These are phyloP conservation scores for Myotis planiceps DNA, from an alignment of 2,797 vertebrate genomes.

Conservation along the genomic window DNA sequence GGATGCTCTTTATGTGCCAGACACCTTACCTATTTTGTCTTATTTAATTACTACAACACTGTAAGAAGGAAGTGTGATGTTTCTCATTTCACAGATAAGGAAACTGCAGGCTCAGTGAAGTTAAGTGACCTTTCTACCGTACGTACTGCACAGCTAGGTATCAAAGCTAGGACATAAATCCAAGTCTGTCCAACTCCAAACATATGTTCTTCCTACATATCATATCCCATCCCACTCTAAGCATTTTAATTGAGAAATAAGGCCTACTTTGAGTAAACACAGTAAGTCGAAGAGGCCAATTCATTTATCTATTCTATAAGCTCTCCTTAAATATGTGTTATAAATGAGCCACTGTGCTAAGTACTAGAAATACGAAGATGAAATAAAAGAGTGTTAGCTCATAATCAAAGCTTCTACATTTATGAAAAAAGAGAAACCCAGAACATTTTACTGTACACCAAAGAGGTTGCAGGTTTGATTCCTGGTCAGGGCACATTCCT, in stretches of 20 bases:
- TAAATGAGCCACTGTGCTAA: neutral
- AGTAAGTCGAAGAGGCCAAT: neutral
- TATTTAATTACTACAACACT: neutral
- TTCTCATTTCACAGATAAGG: neutral
- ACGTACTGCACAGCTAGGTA: neutral
- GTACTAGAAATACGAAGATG: neutral
- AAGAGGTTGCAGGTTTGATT: neutral
- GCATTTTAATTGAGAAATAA: slow-evolving; percentile 24
- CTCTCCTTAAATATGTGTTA: neutral
- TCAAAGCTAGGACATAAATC: neutral
- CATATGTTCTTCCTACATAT: neutral
- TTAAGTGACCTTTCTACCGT: neutral
- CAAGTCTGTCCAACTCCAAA: slow-evolving; percentile 11
- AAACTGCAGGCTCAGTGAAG: neutral
- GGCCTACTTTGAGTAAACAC: neutral
- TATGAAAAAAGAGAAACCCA: neutral
- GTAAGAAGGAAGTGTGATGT: neutral
- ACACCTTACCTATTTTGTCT: neutral
- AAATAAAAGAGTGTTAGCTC: neutral
- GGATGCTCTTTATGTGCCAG: neutral
- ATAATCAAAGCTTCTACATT: neutral
- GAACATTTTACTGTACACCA: neutral
- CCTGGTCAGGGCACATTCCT: neutral
- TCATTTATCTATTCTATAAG: neutral
- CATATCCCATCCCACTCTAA: neutral